Percentiles rank a stretch among this genome's conserved stretches.
These are phyloP conservation scores for Poeciliopsis occidentalis DNA, from an alignment of 2,113 vertebrate species.

Conservation along the genomic window DNA sequence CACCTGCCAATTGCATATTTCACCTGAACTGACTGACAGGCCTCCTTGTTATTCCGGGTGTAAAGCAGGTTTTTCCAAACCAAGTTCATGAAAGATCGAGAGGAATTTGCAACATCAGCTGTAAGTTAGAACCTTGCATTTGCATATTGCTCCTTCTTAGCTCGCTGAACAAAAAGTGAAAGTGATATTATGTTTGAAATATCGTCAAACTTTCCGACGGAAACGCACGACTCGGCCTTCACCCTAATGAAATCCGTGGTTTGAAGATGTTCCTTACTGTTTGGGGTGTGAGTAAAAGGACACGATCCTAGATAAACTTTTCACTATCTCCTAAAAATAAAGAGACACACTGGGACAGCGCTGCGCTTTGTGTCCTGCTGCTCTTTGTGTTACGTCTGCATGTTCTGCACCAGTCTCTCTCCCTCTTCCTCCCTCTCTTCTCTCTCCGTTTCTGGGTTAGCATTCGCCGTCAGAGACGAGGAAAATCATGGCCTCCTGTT, in stretches of 20 bases:
- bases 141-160: conserved; percentile 73
- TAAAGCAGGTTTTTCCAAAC: conserved; percentile 6
- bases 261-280: conserved; percentile 25
- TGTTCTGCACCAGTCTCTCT: conserved; percentile 40
- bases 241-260: conserved; percentile 38
- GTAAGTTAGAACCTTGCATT: conserved; percentile 33
- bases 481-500: conserved; percentile 94
- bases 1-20: conserved; percentile 62
- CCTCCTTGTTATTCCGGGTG: conserved; percentile 19
- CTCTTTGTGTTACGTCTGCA: conserved; percentile 17
- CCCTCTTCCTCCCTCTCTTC: too few species aligned
- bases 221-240: conserved; percentile 1
- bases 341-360: conserved; percentile 33
- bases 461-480: conserved; percentile 96
- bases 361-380: conserved; percentile 48
- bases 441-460: conserved; percentile 78
- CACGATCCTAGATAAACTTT: conserved; percentile 37
- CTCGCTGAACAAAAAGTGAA: conserved; percentile 49
- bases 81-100: neutral
- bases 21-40: conserved; percentile 40
- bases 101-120: conserved; percentile 37
- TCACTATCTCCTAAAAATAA: conserved; percentile 31
- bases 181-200: conserved; percentile 20
- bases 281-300: conserved; percentile 31
- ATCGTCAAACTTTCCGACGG: conserved; percentile 34